These are phyloP conservation scores for Abscondita cerata DNA, from an alignment of 2,888 invertebrate genomes.

Conservation along the genomic window DNA sequence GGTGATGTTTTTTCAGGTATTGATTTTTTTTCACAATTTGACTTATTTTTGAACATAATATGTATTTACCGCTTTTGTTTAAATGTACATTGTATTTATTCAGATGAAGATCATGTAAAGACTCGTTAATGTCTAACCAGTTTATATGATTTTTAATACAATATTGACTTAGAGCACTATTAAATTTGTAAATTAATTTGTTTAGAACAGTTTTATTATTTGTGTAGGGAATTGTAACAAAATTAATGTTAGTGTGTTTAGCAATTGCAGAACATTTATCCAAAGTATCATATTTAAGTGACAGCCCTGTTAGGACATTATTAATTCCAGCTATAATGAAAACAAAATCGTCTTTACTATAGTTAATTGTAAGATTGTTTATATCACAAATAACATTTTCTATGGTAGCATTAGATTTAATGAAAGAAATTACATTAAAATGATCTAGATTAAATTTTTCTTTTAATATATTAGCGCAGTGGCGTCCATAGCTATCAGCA, in stretches of 20 bases:
- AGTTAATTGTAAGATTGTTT: neutral
- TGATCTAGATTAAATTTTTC: neutral
- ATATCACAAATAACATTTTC: conserved; percentile 7
- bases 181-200: conserved; percentile 1
- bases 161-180: neutral
- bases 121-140: conserved; percentile 2
- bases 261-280: neutral
- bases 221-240: neutral
- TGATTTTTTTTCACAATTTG: too few species aligned
- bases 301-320: neutral
- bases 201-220: neutral
- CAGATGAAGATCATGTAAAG: conserved; percentile 1
- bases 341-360: neutral
- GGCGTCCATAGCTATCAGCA: neutral
- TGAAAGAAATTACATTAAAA: neutral
- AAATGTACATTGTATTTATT: neutral
- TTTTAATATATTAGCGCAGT: neutral
- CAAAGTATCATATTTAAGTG: conserved; percentile 1
- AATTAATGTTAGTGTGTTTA: neutral
- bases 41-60: too few species aligned
- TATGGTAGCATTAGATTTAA: neutral
- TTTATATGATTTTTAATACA: neutral
- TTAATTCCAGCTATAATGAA: neutral
- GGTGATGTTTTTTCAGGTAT: too few species aligned
- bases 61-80: neutral